These are phyloP conservation scores for Pangasianodon gigas DNA, from an alignment of 2,113 vertebrate genomes.

Conservation along the genomic window DNA sequence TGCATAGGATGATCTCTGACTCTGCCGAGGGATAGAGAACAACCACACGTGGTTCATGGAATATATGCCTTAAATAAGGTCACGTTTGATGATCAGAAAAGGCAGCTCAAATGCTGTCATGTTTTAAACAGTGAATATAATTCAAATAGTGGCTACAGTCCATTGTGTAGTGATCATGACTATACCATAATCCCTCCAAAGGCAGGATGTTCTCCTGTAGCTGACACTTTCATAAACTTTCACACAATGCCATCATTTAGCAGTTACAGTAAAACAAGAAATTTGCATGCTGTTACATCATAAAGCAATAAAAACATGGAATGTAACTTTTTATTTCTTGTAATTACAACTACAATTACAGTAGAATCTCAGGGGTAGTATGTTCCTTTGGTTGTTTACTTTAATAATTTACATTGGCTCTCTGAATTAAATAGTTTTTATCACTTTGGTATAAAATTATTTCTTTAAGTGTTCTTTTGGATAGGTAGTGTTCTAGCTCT, in stretches of 20 bases:
- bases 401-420: background rate
- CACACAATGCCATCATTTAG: background rate
- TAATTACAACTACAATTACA: background rate
- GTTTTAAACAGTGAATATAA: background rate
- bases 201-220: background rate
- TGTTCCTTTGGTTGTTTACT: background rate
- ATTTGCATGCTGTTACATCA: background rate
- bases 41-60: background rate
- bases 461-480: background rate
- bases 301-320: background rate
- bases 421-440: background rate
- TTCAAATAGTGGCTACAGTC: background rate
- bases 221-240: background rate
- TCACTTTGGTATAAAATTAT: background rate
- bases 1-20: slow-evolving; percentile 27
- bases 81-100: background rate
- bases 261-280: background rate
- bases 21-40: background rate
- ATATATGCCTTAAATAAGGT: background rate
- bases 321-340: background rate
- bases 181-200: background rate
- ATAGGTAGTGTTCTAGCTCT: background rate
- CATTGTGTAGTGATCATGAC: background rate
- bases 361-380: background rate
- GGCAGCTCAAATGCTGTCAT: background rate